These are phyloP conservation scores for Coranthus polyacanthus DNA, from an alignment of 2,797 vertebrate genomes.

Conservation along the genomic window DNA sequence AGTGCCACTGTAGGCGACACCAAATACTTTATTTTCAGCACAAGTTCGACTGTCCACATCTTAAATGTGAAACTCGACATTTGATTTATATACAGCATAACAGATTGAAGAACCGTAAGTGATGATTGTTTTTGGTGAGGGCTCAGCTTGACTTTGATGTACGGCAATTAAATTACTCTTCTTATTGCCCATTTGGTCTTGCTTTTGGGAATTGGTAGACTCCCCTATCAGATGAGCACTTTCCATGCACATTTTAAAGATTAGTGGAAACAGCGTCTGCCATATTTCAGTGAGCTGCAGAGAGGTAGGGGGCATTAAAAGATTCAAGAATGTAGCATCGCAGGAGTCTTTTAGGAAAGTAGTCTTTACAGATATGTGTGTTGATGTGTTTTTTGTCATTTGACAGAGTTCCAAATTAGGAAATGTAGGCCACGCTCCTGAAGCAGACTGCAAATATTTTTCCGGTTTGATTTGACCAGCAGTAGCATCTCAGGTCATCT, in stretches of 20 bases:
- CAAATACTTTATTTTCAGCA: conserved; percentile 27
- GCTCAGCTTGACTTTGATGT: conserved; percentile 58
- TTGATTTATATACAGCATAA: conserved; percentile 46
- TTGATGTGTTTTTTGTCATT: conserved; percentile 5
- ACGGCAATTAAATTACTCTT: conserved; percentile 53
- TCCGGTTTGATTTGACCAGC: conserved; percentile 26
- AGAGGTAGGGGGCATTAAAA: conserved; percentile 1
- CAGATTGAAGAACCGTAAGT: conserved; percentile 33
- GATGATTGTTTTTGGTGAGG: conserved; percentile 31
- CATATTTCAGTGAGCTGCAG: conserved; percentile 33
- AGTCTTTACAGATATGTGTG: not conserved
- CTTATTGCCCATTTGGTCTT: conserved; percentile 59
- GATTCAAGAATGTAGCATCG: not conserved
- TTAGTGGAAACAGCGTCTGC: conserved; percentile 32
- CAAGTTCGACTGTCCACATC: not conserved
- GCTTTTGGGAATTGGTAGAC: conserved; percentile 47
- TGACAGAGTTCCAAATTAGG: not conserved
- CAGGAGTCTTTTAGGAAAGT: not conserved
- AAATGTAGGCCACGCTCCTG: conserved; percentile 9
- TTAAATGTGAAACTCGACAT: conserved; percentile 42
- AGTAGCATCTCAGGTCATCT: not conserved
- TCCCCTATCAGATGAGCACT: conserved; percentile 53
- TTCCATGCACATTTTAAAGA: conserved; percentile 45
- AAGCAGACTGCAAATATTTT: conserved; percentile 7
- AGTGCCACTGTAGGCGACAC: conserved; percentile 15